These are phyloP conservation scores for Galerucella calmariensis DNA, from an alignment of 2,888 invertebrate genomes.

Conservation along the genomic window DNA sequence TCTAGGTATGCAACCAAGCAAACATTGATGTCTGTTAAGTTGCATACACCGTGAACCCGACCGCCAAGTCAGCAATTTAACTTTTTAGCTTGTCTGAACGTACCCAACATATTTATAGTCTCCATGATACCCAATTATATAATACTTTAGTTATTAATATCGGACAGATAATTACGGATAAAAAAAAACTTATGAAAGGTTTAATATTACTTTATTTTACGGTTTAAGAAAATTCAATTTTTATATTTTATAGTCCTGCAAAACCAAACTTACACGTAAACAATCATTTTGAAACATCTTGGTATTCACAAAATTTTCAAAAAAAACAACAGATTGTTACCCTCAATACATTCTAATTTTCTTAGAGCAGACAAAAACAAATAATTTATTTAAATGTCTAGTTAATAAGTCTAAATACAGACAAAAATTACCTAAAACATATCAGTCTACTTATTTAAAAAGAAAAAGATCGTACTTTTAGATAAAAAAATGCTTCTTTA, in stretches of 20 bases:
- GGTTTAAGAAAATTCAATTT: slow-evolving; percentile 11
- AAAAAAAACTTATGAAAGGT: neutral
- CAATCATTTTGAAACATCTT: slow-evolving; percentile 1
- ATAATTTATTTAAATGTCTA: slow-evolving; percentile 18
- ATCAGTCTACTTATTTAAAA: slow-evolving; percentile 42
- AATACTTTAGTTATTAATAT: no score
- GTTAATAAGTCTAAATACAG: slow-evolving; percentile 22
- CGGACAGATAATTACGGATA: neutral
- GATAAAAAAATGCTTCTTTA: slow-evolving; percentile 22
- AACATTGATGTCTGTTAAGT: no score
- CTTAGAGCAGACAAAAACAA: slow-evolving; percentile 6
- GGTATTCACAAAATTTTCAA: neutral
- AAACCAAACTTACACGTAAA: slow-evolving; percentile 3
- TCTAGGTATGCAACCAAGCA: no score
- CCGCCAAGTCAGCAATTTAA: no score
- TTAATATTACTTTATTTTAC: slow-evolving; percentile 18
- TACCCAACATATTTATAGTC: no score
- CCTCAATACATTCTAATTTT: neutral
- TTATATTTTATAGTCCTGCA: slow-evolving; percentile 6
- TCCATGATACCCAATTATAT: no score
- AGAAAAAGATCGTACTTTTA: slow-evolving; percentile 30
- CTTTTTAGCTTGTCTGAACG: no score
- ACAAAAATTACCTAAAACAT: slow-evolving; percentile 44
- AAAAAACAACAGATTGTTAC: neutral
- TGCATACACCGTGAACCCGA: no score